Base-by-base conservation (phyloP, 1,140 invertebrate genomes). In the Lucilia sericata region DNA sequence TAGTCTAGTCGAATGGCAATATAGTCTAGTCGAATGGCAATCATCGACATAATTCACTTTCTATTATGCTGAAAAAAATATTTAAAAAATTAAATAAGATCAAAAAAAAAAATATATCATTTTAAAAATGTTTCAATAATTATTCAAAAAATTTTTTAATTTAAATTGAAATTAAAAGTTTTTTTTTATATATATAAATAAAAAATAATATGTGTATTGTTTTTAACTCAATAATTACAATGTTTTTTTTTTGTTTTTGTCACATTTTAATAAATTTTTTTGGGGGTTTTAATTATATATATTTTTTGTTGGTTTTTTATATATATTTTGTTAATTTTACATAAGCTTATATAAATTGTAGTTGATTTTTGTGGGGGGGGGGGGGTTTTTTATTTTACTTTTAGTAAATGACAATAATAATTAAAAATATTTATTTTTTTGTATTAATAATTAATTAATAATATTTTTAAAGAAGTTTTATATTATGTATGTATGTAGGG, bases 321-420 rank as follows among this genome's bases (percentile, higher is more conserved):
- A 14, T 60, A 30, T 30, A 30, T 60, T 55, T 65, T 34, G 60
- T 70, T 82, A 19, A 34, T 82, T 82, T 60, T 65, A 70, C 60
- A 70, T 70, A 82, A 60, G 81, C 60, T 82, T 82, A 82, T 42
- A 36, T 80, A 80, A 80, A 49, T 51, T 80, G 76, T 80, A 60
- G 55, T 65, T 82, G 80, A 19, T 82, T 82, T 65, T 82, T 82
- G 5, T 51, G 25, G 25, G 25, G 1, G 25, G 5, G 19, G 25
- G 25, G 25, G 1, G 25, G 17, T 78, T 78, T 78, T 84, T 84
- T 84, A 84, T 84, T 84, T 84, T 85, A 85, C 78, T 83, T 83
- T 83, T 82, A 80, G 60, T 83, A 83, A 85, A 85, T 83, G 65
- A 80, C 76, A 60, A 80, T 82, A 42, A 42, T 42, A 25, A 19